A percentile compares a stretch with the other conserved stretches of the same genome.
Evolutionary conservation across 2,113 vertebrate species (phyloP).

Genomic region (Aegithalos caudatus): DNA sequence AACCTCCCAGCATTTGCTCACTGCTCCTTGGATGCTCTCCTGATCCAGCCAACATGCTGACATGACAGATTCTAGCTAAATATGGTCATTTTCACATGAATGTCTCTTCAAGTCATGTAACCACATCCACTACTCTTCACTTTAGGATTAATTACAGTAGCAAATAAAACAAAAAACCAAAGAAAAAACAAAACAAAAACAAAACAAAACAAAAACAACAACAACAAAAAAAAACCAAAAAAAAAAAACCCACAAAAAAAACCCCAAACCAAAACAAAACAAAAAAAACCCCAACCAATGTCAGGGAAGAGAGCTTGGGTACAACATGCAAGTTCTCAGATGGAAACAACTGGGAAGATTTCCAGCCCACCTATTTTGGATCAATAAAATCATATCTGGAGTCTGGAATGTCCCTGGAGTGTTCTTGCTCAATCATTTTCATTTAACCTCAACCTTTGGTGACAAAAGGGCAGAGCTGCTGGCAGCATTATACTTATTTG

Average conservation of each 20-base stretch:
- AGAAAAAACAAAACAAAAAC: too few species aligned
- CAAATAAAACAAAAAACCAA: not conserved
- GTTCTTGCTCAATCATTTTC: not conserved
- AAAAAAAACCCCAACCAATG: too few species aligned
- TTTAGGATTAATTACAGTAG: not conserved
- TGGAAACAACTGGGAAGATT: not conserved
- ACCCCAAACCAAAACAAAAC: too few species aligned
- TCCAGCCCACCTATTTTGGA: not conserved
- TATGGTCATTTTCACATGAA: rapidly evolving
- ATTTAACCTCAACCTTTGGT: not conserved
- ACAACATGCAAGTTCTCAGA: not conserved
- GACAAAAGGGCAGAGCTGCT: not conserved
- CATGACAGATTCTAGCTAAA: not conserved
- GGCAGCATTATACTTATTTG: not conserved
- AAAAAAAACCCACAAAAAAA: too few species aligned
- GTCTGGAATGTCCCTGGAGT: not conserved
- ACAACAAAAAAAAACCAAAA: too few species aligned
- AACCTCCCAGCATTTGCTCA: not conserved
- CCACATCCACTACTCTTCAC: not conserved
- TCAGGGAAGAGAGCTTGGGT: not conserved
- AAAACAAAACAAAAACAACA: too few species aligned
- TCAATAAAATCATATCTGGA: not conserved
- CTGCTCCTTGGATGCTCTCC: not conserved
- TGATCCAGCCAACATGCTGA: not conserved
- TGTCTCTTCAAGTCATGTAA: not conserved